Evolutionary conservation across 2,113 vertebrate genomes (phyloP).

Genomic region (Lamprotornis superbus): DNA sequence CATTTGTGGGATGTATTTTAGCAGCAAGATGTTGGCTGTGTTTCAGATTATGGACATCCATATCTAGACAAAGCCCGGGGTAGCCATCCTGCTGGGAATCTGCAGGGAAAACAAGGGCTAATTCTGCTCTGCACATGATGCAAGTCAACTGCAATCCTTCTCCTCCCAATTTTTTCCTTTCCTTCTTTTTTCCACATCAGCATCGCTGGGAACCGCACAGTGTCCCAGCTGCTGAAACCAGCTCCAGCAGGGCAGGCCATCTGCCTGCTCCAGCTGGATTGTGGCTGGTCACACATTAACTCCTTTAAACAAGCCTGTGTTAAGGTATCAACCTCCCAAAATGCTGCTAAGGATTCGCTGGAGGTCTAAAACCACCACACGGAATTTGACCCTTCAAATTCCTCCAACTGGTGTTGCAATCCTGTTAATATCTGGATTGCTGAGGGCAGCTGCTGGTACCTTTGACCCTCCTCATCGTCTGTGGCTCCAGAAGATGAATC

Average conservation of each 20-base stretch:
- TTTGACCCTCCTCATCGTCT: not conserved
- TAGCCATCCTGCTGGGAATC: not conserved
- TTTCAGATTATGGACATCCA: not conserved
- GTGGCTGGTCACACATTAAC: conserved; percentile 31
- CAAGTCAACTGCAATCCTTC: not conserved
- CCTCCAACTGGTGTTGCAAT: not conserved
- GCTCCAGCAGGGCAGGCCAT: not conserved
- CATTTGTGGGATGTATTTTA: not conserved
- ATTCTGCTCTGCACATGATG: not conserved
- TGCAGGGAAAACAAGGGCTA: not conserved
- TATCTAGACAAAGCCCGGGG: not conserved
- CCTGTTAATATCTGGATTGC: not conserved
- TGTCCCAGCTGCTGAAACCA: not conserved
- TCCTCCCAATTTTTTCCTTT: not conserved
- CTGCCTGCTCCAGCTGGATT: not conserved
- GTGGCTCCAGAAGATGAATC: not conserved
- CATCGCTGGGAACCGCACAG: fast-evolving
- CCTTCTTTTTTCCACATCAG: not conserved
- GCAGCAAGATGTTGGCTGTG: not conserved
- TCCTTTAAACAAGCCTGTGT: not conserved
- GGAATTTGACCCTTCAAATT: conserved; percentile 45
- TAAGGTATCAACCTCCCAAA: not conserved
- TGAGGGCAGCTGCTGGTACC: not conserved
- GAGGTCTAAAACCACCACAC: not conserved
- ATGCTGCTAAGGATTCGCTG: fast-evolving